These are phyloP conservation scores for Gonocerus acuteangulatus DNA, from an alignment of 2,888 invertebrate species.

Conservation along the genomic window DNA sequence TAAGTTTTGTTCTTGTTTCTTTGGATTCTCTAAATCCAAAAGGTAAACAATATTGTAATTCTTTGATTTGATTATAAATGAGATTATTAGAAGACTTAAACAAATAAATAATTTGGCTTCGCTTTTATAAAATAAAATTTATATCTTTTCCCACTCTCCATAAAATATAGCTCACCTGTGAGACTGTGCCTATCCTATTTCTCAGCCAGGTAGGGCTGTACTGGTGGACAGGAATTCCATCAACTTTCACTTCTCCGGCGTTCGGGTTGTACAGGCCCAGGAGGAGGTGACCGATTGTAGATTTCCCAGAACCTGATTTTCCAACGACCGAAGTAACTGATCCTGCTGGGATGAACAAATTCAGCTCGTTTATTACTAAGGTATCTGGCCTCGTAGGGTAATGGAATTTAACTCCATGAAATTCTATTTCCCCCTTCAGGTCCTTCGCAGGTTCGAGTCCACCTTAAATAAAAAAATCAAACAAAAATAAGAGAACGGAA, in stretches of 20 bases:
- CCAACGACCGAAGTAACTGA: slow-evolving; percentile 80
- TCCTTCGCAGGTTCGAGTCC: slow-evolving; percentile 51
- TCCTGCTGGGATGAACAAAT: slow-evolving; percentile 58
- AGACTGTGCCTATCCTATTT: slow-evolving; percentile 78
- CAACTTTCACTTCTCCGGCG: slow-evolving; percentile 61
- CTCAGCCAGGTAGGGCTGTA: slow-evolving; percentile 80
- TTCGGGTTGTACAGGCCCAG: slow-evolving; percentile 80
- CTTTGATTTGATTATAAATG: too few species aligned
- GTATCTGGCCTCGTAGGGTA: slow-evolving; percentile 60
- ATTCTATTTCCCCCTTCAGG: slow-evolving; percentile 62
- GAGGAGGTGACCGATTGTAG: slow-evolving; percentile 77
- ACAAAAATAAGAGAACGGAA: too few species aligned
- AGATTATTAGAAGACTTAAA: too few species aligned
- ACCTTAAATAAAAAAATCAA: slow-evolving; percentile 45
- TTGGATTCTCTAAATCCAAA: too few species aligned
- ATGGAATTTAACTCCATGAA: slow-evolving; percentile 64
- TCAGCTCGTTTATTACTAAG: slow-evolving; percentile 57
- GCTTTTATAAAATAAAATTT: too few species aligned
- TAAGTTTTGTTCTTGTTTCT: too few species aligned
- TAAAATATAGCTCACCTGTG: slow-evolving; percentile 55
- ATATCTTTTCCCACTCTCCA: too few species aligned
- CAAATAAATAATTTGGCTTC: too few species aligned
- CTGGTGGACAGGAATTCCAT: slow-evolving; percentile 64
- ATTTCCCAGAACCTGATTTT: slow-evolving; percentile 90
- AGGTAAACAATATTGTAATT: too few species aligned